Evolutionary conservation across 2,888 invertebrate species (phyloP), one percentile per base, ranked within the genome.

Genomic region (Caradrina clavipalpis): DNA sequence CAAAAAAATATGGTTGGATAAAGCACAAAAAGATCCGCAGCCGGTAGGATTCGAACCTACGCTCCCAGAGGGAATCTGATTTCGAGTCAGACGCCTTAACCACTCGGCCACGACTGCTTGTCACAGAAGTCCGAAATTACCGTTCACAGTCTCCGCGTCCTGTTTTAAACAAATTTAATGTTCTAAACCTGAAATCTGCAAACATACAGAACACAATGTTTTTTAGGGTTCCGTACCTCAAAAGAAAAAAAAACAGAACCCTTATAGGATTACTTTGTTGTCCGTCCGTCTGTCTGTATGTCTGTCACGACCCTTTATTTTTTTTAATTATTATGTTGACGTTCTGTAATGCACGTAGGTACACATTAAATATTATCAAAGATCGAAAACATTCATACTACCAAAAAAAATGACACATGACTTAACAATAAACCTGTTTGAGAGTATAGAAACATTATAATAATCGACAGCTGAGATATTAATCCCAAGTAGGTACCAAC

Each of bases 1-100:
- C 5, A 45, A 0, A 35, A 47, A 7, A 49, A 39, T 39, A 39
- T 15, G 15, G 6, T 17, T 8, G 21, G 10, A 53, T 19, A 4
- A 49, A 54, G 2, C 6, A 15, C 62, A 78, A 78, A 78, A 81
- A 66, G 57, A 81, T 78, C 21, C 97, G 97, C 97, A 97, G 97
- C 97, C 97, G 97, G 97, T 97, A 97, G 97, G 97, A 97, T 97
- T 97, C 97, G 97, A 97, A 97, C 97, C 97, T 97, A 97, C 97
- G 97, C 97, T 97, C 97, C 97, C 97, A 97, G 97, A 97, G 97
- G 97, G 97, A 97, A 97, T 97, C 97, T 97, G 97, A 97, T 97
- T 97, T 97, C 97, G 97, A 97, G 97, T 97, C 97, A 97, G 97
- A 97, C 97, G 97, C 96, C 96, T 97, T 97, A 97, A 97, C 97